Conservation (phyloP, 2,888 invertebrate genomes). For the Eupithecia pulchellata region DNA sequence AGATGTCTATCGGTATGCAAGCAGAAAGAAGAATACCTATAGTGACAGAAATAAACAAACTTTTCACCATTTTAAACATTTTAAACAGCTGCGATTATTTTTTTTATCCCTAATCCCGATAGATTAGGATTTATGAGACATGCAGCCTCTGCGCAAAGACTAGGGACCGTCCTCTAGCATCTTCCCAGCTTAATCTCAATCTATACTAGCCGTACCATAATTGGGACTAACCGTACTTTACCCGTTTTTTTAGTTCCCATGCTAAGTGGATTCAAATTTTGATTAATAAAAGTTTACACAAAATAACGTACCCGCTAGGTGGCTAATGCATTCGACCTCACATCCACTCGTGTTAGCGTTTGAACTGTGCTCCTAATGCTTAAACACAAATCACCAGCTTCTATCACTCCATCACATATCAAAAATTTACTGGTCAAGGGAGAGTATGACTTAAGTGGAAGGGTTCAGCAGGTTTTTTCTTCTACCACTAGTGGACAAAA, state of each 20-base stretch:
- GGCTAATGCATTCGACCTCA: conserved; percentile 83
- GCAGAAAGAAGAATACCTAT: too few relatives aligned
- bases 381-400: conserved; percentile 77
- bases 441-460: not conserved
- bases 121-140: not conserved
- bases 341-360: conserved; percentile 76
- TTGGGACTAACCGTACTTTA: not conserved
- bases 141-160: not conserved
- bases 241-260: conserved; percentile 38
- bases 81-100: too few relatives aligned
- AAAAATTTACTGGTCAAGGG: conserved; percentile 8
- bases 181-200: too few relatives aligned
- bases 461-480: not conserved
- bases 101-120: too few relatives aligned
- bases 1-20: too few relatives aligned
- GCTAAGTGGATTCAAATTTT: conserved; percentile 52
- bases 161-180: too few relatives aligned
- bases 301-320: conserved; percentile 75
- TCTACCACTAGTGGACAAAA: too few relatives aligned
- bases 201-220: not conserved
- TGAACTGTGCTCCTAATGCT: conserved; percentile 81
- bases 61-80: too few relatives aligned
- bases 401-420: conserved; percentile 70
- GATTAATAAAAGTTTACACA: conserved; percentile 77
- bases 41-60: too few relatives aligned